A percentile compares a stretch with the other conserved stretches of the same genome.
phyloP scores from a whole-genome alignment of 2,888 invertebrate species.

The Xylota segnis region DNA sequence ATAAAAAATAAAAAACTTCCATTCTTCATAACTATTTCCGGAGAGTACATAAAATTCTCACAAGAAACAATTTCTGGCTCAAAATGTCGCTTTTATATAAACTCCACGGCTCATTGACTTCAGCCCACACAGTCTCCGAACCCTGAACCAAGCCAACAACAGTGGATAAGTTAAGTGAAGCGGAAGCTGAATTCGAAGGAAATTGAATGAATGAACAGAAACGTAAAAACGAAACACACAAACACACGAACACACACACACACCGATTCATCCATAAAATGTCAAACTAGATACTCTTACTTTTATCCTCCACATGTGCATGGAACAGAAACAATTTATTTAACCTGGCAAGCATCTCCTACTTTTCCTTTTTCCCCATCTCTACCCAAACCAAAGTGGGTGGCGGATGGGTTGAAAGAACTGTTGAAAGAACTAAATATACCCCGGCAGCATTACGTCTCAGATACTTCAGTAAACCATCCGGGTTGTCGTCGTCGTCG shows the following conservation, averaged over 20 bases:
- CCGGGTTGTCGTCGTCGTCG: conserved; percentile 28
- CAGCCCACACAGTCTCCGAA: not conserved
- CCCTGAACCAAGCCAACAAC: conserved; percentile 6
- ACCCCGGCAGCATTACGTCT: conserved; percentile 42
- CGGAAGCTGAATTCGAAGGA: conserved; percentile 54
- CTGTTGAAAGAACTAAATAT: conserved; percentile 63
- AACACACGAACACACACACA: conserved; percentile 25
- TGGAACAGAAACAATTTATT: conserved; percentile 63
- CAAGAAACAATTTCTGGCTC: conserved; percentile 27
- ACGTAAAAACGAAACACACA: conserved; percentile 20
- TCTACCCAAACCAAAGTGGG: not conserved
- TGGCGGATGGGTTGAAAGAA: conserved; percentile 26
- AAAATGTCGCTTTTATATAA: conserved; percentile 49
- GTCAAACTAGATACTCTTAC: conserved; percentile 59
- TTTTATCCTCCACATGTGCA: conserved; percentile 48
- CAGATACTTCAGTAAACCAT: conserved; percentile 47
- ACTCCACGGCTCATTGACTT: conserved; percentile 58
- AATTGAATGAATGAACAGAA: conserved; percentile 59
- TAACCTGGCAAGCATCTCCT: conserved; percentile 51
- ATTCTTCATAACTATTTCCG: conserved; percentile 32
- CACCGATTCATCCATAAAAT: conserved; percentile 26
- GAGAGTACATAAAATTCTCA: conserved; percentile 18
- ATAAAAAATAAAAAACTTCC: not conserved
- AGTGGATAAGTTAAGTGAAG: conserved; percentile 43
- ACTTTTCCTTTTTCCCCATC: conserved; percentile 4